phyloP scores from a whole-genome alignment of 2,113 vertebrate genomes.

The Heptranchias perlo region DNA sequence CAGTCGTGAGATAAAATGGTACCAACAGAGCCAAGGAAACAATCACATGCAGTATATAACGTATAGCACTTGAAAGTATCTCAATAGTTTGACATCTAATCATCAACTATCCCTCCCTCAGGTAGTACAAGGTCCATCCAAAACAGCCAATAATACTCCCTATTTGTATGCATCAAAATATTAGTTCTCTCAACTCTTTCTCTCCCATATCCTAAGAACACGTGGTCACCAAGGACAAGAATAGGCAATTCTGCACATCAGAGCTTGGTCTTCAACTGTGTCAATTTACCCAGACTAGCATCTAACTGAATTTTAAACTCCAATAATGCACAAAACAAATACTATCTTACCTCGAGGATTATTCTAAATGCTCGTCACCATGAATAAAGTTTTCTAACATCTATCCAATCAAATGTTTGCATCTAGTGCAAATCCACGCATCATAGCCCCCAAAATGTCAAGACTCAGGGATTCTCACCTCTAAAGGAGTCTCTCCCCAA shows the following conservation, averaged over 20 bases:
- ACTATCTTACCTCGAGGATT: not conserved
- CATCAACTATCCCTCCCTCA: not conserved
- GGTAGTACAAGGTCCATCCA: not conserved
- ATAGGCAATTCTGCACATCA: not conserved
- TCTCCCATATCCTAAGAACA: not conserved
- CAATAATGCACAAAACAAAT: not conserved
- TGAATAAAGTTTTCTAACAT: not conserved
- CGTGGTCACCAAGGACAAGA: not conserved
- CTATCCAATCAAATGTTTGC: not conserved
- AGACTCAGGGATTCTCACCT: not conserved
- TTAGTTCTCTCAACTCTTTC: not conserved
- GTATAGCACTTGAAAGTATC: not conserved
- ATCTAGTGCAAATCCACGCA: not conserved
- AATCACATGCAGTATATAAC: no score
- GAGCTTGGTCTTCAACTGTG: not conserved
- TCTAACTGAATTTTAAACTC: not conserved
- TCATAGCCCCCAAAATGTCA: not conserved
- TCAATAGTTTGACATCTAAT: not conserved
- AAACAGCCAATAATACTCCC: not conserved
- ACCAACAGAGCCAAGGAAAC: no score
- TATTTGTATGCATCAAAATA: not conserved
- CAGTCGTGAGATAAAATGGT: not conserved
- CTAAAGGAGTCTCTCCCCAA: not conserved
- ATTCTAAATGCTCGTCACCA: not conserved
- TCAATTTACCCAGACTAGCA: not conserved